Evolutionary conservation across 2,113 vertebrate genomes (phyloP).

Genomic region (Chloropsis cyanopogon): DNA sequence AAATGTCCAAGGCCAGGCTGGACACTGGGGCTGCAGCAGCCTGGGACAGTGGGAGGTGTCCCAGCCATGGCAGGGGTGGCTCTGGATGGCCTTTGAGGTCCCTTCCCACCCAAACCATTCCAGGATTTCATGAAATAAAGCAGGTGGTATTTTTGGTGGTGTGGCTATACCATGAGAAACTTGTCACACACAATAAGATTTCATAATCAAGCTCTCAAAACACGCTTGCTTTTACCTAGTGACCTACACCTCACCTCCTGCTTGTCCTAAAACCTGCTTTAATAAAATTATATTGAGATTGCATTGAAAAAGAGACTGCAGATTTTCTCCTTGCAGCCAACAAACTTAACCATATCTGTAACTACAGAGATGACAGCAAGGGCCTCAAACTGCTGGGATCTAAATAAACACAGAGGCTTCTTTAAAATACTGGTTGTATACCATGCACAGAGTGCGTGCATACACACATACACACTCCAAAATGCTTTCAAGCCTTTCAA

Average conservation of each 20-base stretch:
- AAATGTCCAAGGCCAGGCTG: background rate
- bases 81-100: background rate
- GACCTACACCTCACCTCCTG: background rate
- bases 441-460: background rate
- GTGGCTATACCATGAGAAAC: background rate
- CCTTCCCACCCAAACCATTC: background rate
- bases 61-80: background rate
- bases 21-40: background rate
- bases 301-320: background rate
- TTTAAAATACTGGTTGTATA: background rate
- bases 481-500: background rate
- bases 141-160: background rate
- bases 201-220: background rate
- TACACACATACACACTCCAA: background rate
- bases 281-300: background rate
- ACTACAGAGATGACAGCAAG: background rate
- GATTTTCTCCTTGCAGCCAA: background rate
- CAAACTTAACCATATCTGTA: background rate
- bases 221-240: fast-evolving
- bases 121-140: background rate
- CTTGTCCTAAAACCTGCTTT: background rate
- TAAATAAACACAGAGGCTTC: background rate
- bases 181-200: fast-evolving
- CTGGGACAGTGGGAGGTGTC: background rate
- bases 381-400: background rate